Evolutionary conservation across 2,797 vertebrate genomes (phyloP).

Genomic region (Aeoliscus strigatus): DNA sequence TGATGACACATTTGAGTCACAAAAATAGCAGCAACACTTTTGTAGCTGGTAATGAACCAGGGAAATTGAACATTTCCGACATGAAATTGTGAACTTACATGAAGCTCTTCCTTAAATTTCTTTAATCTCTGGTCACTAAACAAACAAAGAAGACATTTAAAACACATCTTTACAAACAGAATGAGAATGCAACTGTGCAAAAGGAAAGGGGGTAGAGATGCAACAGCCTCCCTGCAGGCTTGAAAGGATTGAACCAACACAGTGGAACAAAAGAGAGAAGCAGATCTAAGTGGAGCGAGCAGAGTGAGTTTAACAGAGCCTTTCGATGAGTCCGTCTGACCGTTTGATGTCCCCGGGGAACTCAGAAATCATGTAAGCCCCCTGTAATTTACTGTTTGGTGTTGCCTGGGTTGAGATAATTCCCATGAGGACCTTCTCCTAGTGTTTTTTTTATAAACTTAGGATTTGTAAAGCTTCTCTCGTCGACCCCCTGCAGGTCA

Average conservation of each 20-base stretch:
- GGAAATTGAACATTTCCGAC: no score
- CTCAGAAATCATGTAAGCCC: slow-evolving; percentile 54
- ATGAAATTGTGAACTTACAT: no score
- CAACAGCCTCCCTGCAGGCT: slow-evolving; percentile 34
- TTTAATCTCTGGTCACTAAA: no score
- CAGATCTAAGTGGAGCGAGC: slow-evolving; percentile 44
- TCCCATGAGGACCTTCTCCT: slow-evolving; percentile 58
- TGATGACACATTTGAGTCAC: no score
- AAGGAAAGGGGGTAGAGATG: slow-evolving; percentile 4
- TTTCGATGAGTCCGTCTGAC: slow-evolving; percentile 7
- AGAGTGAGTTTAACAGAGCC: slow-evolving; percentile 35
- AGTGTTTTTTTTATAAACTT: slow-evolving; percentile 60
- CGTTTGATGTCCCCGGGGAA: slow-evolving; percentile 62
- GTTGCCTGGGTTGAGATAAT: slow-evolving; percentile 61
- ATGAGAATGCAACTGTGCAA: neutral
- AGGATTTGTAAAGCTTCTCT: slow-evolving; percentile 63
- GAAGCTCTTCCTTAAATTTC: no score
- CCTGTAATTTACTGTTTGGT: slow-evolving; percentile 61
- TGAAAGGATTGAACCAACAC: slow-evolving; percentile 29
- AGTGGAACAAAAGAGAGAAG: slow-evolving; percentile 52
- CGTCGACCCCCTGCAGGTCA: slow-evolving; percentile 62
- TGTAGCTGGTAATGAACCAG: no score
- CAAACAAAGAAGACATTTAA: no score
- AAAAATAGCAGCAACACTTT: no score
- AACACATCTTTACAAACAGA: neutral